A percentile compares a stretch with the other conserved stretches of the same genome.
These are phyloP conservation scores for Thaumatotibia leucotreta DNA, from an alignment of 1,140 invertebrate species.

Conservation along the genomic window DNA sequence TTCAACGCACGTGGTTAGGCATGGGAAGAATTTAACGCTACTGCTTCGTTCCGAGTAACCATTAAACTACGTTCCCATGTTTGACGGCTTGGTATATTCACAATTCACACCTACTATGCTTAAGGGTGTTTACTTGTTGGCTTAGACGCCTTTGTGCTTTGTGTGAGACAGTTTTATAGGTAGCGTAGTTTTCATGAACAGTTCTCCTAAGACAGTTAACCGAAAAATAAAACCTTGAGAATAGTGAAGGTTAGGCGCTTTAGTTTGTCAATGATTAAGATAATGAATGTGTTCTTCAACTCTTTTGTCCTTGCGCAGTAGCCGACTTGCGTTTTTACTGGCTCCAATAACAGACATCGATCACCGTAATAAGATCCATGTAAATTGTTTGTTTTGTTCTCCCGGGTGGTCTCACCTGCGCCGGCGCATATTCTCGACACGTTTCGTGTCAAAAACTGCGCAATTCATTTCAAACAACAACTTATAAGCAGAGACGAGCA, in stretches of 20 bases:
- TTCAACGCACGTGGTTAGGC: conserved; percentile 22
- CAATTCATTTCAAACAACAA: conserved; percentile 6
- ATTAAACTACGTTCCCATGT: background rate
- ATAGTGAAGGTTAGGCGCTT: no score
- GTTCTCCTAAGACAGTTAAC: no score
- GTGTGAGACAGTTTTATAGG: background rate
- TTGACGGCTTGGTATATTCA: conserved; percentile 5
- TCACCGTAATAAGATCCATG: background rate
- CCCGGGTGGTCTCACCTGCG: conserved; percentile 7
- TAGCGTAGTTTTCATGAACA: background rate
- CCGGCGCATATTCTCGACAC: background rate
- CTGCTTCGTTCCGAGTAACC: conserved; percentile 15
- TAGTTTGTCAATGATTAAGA: background rate
- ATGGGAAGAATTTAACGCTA: conserved; percentile 34
- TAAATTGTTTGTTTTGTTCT: conserved; percentile 1
- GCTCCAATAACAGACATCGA: background rate
- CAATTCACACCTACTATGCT: conserved; percentile 9
- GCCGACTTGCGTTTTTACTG: background rate
- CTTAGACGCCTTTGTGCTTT: background rate
- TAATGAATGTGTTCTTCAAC: no score
- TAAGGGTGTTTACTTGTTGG: background rate
- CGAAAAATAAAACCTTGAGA: no score
- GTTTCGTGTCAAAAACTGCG: conserved; percentile 11
- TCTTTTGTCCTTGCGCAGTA: background rate
- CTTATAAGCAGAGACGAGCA: background rate